Evolutionary conservation across 1,140 invertebrate genomes (phyloP).

Genomic region (Neodiprion virginianus): DNA sequence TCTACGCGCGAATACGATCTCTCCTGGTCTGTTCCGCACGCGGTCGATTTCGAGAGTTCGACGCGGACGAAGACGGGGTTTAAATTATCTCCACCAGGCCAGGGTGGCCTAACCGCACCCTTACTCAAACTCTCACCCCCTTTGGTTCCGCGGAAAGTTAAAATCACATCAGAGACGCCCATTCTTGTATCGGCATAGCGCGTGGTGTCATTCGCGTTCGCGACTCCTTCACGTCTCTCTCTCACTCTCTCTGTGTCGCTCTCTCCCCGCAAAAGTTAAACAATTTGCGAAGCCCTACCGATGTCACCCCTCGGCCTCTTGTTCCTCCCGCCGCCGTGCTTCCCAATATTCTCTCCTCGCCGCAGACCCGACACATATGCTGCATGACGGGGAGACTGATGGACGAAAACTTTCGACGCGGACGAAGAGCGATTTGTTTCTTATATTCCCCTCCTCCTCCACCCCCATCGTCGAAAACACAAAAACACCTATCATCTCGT

Average conservation of each 20-base stretch:
- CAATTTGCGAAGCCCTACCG: conserved; percentile 43
- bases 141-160: conserved; percentile 40
- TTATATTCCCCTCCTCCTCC: conserved; percentile 3
- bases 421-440: conserved; percentile 41
- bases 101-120: not conserved
- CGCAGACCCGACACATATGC: not conserved
- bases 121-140: not conserved
- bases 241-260: conserved; percentile 23
- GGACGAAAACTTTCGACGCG: conserved; percentile 38
- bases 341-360: not conserved
- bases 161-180: conserved; percentile 43
- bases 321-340: not conserved
- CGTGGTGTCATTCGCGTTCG: not conserved
- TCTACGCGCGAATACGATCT: too few relatives aligned
- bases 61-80: too few relatives aligned
- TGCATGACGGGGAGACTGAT: conserved; percentile 24
- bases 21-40: too few relatives aligned
- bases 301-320: conserved; percentile 18
- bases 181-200: conserved; percentile 44
- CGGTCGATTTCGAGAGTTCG: too few relatives aligned
- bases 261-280: conserved; percentile 45
- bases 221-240: too few relatives aligned
- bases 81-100: too few relatives aligned
- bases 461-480: not conserved
- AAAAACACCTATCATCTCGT: not conserved